These are phyloP conservation scores for Ranitomeya imitator DNA, from an alignment of 2,113 vertebrate genomes.

Conservation along the genomic window DNA sequence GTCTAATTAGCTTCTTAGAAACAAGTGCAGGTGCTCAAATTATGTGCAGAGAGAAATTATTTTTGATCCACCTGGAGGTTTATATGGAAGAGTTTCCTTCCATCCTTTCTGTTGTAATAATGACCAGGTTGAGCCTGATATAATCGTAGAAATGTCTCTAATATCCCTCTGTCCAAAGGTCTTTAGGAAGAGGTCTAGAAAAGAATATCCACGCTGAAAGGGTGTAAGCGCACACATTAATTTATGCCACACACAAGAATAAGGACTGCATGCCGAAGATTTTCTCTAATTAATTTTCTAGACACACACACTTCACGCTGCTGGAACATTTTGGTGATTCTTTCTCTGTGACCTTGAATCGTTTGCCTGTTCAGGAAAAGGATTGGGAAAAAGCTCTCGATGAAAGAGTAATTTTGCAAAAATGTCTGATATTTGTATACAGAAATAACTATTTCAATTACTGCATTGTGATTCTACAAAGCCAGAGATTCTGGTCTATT, in stretches of 20 bases:
- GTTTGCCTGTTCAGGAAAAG: not conserved
- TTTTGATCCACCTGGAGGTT: not conserved
- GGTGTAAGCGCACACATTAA: slow-evolving; percentile 41
- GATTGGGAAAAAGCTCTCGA: slow-evolving; percentile 31
- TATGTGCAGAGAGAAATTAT: not conserved
- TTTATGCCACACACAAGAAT: slow-evolving; percentile 45
- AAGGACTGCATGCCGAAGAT: slow-evolving; percentile 52
- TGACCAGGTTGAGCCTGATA: not conserved
- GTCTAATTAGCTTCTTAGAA: not conserved
- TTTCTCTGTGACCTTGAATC: slow-evolving; percentile 57
- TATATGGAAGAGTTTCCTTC: not conserved
- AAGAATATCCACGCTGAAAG: slow-evolving; percentile 35
- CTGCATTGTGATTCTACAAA: slow-evolving; percentile 26
- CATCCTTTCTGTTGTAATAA: not conserved
- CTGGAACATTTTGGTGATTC: slow-evolving; percentile 55
- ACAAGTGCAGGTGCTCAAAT: not conserved
- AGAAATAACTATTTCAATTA: slow-evolving; percentile 55
- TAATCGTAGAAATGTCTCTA: slow-evolving; percentile 18
- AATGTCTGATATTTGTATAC: slow-evolving; percentile 48
- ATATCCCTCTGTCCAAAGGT: not conserved
- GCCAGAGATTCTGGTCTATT: slow-evolving; percentile 1
- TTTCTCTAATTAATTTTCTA: slow-evolving; percentile 56
- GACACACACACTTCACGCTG: slow-evolving; percentile 53
- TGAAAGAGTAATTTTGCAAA: slow-evolving; percentile 42
- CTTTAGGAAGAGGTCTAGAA: slow-evolving; percentile 9